These are phyloP conservation scores for Larimichthys polyactis DNA, from an alignment of 2,113 vertebrate genomes.

Conservation along the genomic window DNA sequence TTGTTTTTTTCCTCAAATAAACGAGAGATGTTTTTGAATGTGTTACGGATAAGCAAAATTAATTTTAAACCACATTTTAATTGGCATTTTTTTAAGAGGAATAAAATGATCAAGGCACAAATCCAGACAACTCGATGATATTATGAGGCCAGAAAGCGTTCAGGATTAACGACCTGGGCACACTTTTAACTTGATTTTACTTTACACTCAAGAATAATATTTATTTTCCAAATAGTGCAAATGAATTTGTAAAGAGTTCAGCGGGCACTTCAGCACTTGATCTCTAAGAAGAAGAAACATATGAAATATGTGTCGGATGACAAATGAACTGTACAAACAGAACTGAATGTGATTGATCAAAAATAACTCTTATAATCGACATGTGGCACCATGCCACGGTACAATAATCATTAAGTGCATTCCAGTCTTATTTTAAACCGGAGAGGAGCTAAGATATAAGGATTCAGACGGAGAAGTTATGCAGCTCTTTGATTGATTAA, in stretches of 20 bases:
- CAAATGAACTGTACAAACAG: neutral
- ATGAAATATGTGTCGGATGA: too few relatives aligned
- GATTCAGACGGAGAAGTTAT: conserved; percentile 1
- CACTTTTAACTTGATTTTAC: too few relatives aligned
- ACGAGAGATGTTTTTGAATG: neutral
- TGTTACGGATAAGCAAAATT: neutral
- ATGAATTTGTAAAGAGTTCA: neutral
- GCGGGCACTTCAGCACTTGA: rapidly evolving
- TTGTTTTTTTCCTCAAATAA: neutral
- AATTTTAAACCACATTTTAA: too few relatives aligned
- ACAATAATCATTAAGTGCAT: conserved; percentile 22
- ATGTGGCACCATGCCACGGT: neutral
- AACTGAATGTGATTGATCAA: neutral
- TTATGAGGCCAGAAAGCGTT: neutral
- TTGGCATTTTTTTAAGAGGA: too few relatives aligned
- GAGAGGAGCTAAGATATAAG: conserved; percentile 6
- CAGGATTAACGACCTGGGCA: neutral
- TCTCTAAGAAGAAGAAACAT: neutral
- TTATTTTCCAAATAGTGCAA: neutral
- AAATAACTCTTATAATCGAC: neutral
- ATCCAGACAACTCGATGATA: too few relatives aligned
- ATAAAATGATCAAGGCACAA: too few relatives aligned
- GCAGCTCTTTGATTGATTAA: neutral
- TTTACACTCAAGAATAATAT: neutral
- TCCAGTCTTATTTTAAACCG: conserved; percentile 16